Base-by-base conservation (phyloP, 2,888 invertebrate species). In the Oconnorella tubifera region DNA sequence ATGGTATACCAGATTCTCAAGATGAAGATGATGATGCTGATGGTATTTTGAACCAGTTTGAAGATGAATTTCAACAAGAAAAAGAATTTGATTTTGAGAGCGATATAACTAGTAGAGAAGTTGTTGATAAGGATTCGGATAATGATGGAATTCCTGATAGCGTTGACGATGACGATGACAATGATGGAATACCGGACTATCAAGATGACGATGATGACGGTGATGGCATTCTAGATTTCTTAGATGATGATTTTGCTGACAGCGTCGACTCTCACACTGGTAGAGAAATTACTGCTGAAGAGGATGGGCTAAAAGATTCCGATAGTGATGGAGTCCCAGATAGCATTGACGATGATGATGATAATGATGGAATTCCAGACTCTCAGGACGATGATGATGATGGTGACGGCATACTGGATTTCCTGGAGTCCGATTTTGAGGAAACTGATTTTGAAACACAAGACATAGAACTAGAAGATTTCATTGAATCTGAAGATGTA, bases 101-200 rank as follows among this genome's bases (percentile, higher is more conserved):
- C 31, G 29, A 55, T 2, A n/a, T 33, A 62, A 14, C 40, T 40
- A 14, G 10, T 19, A 40, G 19, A 40, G 40, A 19, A 40, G 40
- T 10, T 19, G 40, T 40, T 10, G 48, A 71, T 3, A 62, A 64
- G 25, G 68, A 62, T 14, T 33, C 31, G 14, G 76, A 77, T 40
- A 67, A 73, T 33, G 53, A 28, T 59, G 49, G 63, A 50, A 14
- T 1, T 10, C 23, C 29, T 1, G 10, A 2, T 1, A 29, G 28
- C 32, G n/a, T 65, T 25, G 70, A 75, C 4, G 2, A n/a, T 31
- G 75, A 76, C 53, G 64, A 66, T 14, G 75, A 76, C 65, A 74
- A 74, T 1, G 75, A 76, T 69, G 75, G 75, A 3, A 40, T 75
- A 33, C 59, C 59, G 29, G 59, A 59, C 27, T 27, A 25, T 0